Base-by-base conservation (phyloP, 53 echinoderm and acorn worm species). In the Stichopus horrens region DNA sequence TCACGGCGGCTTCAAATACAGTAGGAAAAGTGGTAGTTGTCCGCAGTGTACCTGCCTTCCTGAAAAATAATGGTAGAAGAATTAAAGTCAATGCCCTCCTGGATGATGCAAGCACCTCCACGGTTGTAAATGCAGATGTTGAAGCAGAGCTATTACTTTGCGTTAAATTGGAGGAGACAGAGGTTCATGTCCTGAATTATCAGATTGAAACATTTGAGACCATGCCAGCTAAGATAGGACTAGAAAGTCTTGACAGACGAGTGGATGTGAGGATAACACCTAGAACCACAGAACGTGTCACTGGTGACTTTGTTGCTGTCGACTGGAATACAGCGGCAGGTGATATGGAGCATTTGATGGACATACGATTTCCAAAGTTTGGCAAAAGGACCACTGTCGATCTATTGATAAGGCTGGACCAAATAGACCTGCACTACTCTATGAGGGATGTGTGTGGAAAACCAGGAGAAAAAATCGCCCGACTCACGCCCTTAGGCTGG, bases 401-500 rank as follows among this genome's bases (percentile, higher is more conserved):
- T 88, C 6, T 88, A 76, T 52, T 86, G 8, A 86, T 86, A 7
- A 71, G 86, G 5, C 7, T 86, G n/a, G 68, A 63, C 53, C 37
- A 80, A 37, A 68, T 77, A 21, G 80, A 88, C 21, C 18, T 80
- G n/a, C 79, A 88, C 57, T 59, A 16, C 51, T 77, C 89, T 10
- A 6, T 88, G 14, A 13, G 79, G 52, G 89, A 88, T 22, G 57
- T 88, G 23, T 85, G 86, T 85, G 86, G 86, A 6, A 52, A 16
- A 73, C 74, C 19, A 51, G 86, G 89, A 5, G 78, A 89, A 54
- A 53, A 82, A 56, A 89, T 89, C 5, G 89, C 73, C 23, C 16
- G 89, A 54, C 54, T 67, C 7, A 89, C 89, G 16, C 22, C 60
- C 51, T 55, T 89, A 67, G 56, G 89, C n/a, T 89, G 89, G 89